These are phyloP conservation scores for Mus minutoides DNA, from an alignment of 2,797 vertebrate species.

Conservation along the genomic window DNA sequence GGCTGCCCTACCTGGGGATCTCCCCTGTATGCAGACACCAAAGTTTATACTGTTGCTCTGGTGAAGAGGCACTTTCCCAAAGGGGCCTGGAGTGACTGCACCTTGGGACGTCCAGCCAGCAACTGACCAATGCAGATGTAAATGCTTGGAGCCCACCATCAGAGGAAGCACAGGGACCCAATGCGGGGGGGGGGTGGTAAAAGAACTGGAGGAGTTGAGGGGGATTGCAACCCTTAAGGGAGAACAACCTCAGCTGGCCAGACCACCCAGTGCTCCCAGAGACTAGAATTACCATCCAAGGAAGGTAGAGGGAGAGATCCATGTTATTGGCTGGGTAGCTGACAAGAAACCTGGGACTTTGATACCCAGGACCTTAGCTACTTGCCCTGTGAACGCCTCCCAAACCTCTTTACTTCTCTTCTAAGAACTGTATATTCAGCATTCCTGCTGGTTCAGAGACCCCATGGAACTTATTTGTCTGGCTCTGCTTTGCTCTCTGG, in stretches of 20 bases:
- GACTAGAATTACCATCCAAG: neutral
- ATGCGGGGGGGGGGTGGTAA: fast-evolving
- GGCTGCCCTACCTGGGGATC: neutral
- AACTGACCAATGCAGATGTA: neutral
- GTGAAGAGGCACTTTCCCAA: neutral
- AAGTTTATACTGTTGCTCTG: neutral
- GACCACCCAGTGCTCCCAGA: neutral
- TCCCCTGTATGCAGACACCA: neutral
- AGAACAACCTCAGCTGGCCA: neutral
- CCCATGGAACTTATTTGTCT: no score
- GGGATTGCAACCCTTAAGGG: neutral
- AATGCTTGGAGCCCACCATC: neutral
- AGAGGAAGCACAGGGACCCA: neutral
- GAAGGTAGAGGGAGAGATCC: neutral
- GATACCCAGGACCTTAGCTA: no score
- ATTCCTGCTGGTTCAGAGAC: no score
- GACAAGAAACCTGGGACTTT: no score
- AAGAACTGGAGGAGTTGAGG: neutral
- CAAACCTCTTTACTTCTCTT: no score
- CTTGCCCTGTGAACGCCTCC: no score
- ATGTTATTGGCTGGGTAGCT: no score
- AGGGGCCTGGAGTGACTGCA: neutral
- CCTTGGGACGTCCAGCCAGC: neutral
- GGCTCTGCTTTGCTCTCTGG: no score
- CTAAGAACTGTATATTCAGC: no score